Base-by-base conservation (phyloP, 2,888 invertebrate genomes). In the Heliconius cydno region DNA sequence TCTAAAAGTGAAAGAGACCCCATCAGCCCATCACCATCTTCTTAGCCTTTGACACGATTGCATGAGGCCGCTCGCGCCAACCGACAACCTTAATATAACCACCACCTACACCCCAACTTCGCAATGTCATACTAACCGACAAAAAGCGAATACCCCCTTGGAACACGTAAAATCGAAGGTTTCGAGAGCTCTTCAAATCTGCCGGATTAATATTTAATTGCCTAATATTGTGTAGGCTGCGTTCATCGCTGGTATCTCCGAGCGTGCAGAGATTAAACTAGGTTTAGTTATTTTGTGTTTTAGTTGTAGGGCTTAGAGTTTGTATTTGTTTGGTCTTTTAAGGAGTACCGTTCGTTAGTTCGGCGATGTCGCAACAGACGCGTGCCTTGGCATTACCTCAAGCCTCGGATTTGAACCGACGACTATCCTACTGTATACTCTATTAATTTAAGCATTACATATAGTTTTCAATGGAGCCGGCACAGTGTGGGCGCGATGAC, bases 181-280 rank as follows among this genome's bases (percentile, higher is more conserved):
- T 79, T 83, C 82, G 65, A 79, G 67, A 83, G 76, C 86, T 86
- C 82, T 86, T 85, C 76, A 84, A 90, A 83, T 88, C 80, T 73
- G 86, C 80, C 83, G 88, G 85, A 81, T n/a, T 90, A 83, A 83
- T 86, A 85, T 90, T 89, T 90, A 90, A 88, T 94, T 94, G 91
- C 92, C 87, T 89, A 92, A 93, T 87, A 91, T 82, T 89, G 90
- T 89, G 94, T 94, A 92, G 92, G 92, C 89, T 89, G 91, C 87
- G 85, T 85, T 86, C 86, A 86, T 87, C 86, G 85, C 38, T 25
- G 25, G 86, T 88, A 86, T 88, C 90, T 90, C 89, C 86, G 90
- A 87, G 84, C 82, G 85, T 89, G 88, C 88, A 89, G 87, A 86
- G 86, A 86, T 85, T 38, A 15, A 15, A 70, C 34, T 13, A 6